Percentiles rank a stretch among this genome's conserved stretches.
phyloP scores from a whole-genome alignment of 35 echinoderm and acorn worm genomes.

The Heliocidaris tuberculata region DNA sequence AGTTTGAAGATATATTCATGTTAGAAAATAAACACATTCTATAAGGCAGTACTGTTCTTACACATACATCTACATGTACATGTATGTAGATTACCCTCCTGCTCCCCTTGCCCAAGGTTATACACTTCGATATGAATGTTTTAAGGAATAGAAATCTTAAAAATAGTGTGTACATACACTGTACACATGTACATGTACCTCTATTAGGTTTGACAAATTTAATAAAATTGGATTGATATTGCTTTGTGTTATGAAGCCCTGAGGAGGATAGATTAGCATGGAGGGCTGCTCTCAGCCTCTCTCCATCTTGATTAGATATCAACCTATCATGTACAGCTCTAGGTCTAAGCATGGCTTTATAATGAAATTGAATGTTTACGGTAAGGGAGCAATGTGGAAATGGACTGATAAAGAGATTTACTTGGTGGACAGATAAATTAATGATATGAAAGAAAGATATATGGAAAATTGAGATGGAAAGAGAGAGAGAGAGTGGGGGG shows the following conservation, averaged over 20 bases:
- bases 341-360: background rate
- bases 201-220: no score
- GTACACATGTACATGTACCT: no score
- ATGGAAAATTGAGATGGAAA: background rate
- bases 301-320: background rate
- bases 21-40: no score
- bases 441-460: background rate
- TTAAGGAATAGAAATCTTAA: no score
- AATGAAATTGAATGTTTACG: background rate
- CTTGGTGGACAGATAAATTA: background rate
- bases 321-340: background rate
- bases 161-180: no score
- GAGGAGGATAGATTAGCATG: background rate
- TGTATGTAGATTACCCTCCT: no score
- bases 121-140: no score
- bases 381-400: background rate
- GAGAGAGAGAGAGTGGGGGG: background rate
- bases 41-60: no score
- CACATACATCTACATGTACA: no score
- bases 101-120: no score
- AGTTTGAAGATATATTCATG: no score
- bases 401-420: background rate
- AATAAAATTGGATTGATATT: no score
- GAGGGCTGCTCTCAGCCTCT: background rate
- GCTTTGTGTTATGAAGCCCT: background rate